Percentiles rank a stretch among this genome's conserved stretches.
phyloP scores from a whole-genome alignment of 2,888 invertebrate genomes.

The Acholoe squamosa region DNA sequence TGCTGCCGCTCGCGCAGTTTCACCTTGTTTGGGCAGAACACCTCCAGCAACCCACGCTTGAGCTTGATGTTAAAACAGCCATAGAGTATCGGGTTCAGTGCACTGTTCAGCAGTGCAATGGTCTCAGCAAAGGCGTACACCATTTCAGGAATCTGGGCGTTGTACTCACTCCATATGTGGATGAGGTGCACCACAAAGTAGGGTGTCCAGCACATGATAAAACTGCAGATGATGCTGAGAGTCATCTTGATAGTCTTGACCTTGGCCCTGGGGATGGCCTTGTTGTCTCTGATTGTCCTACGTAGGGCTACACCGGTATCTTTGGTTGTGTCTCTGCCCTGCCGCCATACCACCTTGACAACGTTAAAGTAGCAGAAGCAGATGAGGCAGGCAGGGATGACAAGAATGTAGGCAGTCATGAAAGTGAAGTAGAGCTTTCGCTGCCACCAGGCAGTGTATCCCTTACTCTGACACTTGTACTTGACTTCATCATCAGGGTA shows the following conservation, averaged over 20 bases:
- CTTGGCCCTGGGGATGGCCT: constrained; percentile 83
- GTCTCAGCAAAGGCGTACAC: constrained; percentile 83
- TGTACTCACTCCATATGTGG: constrained; percentile 82
- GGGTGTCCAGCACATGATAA: constrained; percentile 84
- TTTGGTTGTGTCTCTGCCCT: constrained; percentile 70
- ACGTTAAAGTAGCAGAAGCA: constrained; percentile 84
- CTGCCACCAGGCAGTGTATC: constrained; percentile 84
- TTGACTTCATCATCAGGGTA: constrained; percentile 79
- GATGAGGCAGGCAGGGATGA: constrained; percentile 83
- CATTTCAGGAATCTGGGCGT: constrained; percentile 78
- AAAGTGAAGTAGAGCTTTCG: constrained; percentile 83
- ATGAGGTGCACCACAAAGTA: constrained; percentile 84
- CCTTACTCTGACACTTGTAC: constrained; percentile 80
- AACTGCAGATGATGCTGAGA: constrained; percentile 83
- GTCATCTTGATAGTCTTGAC: constrained; percentile 84
- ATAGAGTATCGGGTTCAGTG: constrained; percentile 83
- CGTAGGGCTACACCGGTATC: constrained; percentile 68
- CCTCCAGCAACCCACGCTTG: constrained; percentile 66
- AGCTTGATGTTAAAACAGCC: constrained; percentile 83
- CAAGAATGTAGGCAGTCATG: constrained; percentile 83
- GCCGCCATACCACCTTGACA: constrained; percentile 82
- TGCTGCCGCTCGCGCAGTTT: constrained; percentile 41
- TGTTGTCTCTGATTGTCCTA: constrained; percentile 74
- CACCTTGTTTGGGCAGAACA: constrained; percentile 65
- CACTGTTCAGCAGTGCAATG: constrained; percentile 81